Evolutionary conservation across 2,888 invertebrate genomes (phyloP).

Genomic region (Chymomyza amoena): DNA sequence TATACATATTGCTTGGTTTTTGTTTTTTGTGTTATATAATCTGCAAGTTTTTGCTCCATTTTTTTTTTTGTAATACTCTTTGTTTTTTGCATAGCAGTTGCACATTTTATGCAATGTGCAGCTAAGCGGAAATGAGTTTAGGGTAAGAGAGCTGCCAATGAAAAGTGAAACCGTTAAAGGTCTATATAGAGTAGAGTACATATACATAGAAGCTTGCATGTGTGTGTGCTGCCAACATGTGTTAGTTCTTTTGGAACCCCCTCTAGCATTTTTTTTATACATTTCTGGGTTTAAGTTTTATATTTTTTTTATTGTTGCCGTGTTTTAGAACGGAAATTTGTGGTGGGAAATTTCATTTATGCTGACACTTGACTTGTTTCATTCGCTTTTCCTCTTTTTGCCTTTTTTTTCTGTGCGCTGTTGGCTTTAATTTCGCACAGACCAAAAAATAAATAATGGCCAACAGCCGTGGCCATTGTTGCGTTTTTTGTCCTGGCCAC

Average conservation of each 20-base stretch:
- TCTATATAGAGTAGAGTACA: neutral
- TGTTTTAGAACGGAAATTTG: conserved; percentile 63
- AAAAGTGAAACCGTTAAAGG: conserved; percentile 66
- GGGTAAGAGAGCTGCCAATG: conserved; percentile 23
- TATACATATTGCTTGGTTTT: neutral
- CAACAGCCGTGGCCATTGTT: conserved; percentile 45
- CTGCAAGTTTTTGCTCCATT: neutral
- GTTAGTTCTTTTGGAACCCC: neutral
- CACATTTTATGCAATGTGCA: conserved; percentile 44
- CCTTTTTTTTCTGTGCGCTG: conserved; percentile 9
- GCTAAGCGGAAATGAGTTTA: conserved; percentile 61
- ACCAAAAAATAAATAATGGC: conserved; percentile 66
- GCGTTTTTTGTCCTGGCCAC: conserved; percentile 10
- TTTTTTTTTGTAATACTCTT: conserved; percentile 38
- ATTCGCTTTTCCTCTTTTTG: conserved; percentile 22
- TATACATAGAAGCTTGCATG: conserved; percentile 50
- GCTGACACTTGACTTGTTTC: conserved; percentile 72
- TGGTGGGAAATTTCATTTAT: conserved; percentile 74
- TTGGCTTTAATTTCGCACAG: conserved; percentile 57
- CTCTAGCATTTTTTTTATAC: neutral
- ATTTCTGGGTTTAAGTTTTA: conserved; percentile 24
- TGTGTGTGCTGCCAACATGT: neutral
- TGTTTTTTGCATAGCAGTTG: conserved; percentile 20
- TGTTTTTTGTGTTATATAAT: neutral
- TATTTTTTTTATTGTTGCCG: conserved; percentile 1